Conservation (phyloP, 2,888 invertebrate species). For the Mythimna albipuncta region DNA sequence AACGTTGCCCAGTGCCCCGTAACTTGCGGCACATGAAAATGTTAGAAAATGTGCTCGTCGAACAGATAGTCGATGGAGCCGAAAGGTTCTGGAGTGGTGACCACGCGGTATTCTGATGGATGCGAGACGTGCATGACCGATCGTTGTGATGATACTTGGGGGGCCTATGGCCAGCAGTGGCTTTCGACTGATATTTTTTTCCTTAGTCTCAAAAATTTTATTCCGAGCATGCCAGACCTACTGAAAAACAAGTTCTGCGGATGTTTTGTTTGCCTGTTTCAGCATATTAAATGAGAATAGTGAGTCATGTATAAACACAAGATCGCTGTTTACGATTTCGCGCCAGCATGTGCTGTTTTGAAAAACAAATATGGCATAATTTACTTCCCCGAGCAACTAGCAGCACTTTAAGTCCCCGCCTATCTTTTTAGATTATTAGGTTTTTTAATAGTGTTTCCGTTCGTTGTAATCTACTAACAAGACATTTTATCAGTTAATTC, state of each 20-base stretch:
- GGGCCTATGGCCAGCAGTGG: too few relatives aligned
- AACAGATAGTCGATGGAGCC: too few relatives aligned
- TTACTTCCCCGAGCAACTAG: slow-evolving; percentile 22
- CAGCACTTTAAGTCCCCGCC: slow-evolving; percentile 5
- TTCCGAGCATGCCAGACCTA: neutral
- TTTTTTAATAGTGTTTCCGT: slow-evolving; percentile 21
- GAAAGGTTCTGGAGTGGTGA: too few relatives aligned
- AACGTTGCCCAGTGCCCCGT: too few relatives aligned
- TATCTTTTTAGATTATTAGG: slow-evolving; percentile 30
- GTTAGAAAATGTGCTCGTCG: too few relatives aligned
- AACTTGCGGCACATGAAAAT: too few relatives aligned
- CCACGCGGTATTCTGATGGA: too few relatives aligned
- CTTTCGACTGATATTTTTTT: neutral
- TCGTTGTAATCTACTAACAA: slow-evolving; percentile 5
- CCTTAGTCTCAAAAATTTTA: neutral
- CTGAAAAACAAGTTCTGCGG: neutral
- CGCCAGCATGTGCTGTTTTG: neutral
- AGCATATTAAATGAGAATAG: slow-evolving; percentile 6
- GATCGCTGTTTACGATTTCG: neutral
- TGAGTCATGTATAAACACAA: neutral
- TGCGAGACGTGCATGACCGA: too few relatives aligned
- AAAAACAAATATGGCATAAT: slow-evolving; percentile 13
- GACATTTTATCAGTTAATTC: slow-evolving; percentile 29
- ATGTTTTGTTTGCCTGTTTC: slow-evolving; percentile 1
- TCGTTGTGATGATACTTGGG: too few relatives aligned